phyloP scores from a whole-genome alignment of 2,113 vertebrate genomes.

The Choloepus hoffmanni region DNA sequence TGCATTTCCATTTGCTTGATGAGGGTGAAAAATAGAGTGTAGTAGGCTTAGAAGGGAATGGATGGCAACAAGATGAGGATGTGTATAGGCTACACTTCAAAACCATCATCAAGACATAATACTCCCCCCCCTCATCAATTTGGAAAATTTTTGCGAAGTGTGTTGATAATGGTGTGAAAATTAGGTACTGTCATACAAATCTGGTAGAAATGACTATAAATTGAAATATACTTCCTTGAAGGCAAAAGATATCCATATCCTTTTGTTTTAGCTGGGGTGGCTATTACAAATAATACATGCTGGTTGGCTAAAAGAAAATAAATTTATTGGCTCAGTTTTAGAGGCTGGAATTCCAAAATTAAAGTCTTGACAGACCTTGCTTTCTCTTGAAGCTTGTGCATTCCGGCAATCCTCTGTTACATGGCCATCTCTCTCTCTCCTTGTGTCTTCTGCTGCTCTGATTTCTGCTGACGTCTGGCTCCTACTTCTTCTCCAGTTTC shows the following conservation, averaged over 20 bases:
- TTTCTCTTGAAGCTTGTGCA: too few species aligned
- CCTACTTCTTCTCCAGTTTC: too few species aligned
- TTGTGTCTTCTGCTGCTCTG: too few species aligned
- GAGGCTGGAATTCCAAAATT: too few species aligned
- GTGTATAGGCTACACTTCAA: neutral
- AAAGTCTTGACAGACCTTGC: too few species aligned
- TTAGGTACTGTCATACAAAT: neutral
- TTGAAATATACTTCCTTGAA: neutral
- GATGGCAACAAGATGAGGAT: neutral
- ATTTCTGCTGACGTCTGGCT: too few species aligned
- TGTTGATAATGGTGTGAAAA: neutral
- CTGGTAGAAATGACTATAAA: neutral
- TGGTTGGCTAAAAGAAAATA: too few species aligned
- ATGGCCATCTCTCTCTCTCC: too few species aligned
- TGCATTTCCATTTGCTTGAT: constrained; percentile 2
- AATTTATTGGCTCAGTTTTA: too few species aligned
- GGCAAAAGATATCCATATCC: neutral
- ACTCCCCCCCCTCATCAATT: neutral
- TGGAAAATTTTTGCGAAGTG: neutral
- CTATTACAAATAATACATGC: too few species aligned
- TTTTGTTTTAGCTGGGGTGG: too few species aligned
- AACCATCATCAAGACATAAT: neutral
- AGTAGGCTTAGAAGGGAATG: neutral
- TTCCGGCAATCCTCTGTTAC: too few species aligned
- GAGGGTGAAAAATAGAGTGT: neutral